Evolutionary conservation across 2,888 invertebrate genomes (phyloP), one percentile per base, ranked within the genome.

Genomic region (Cremastinae sp.): DNA sequence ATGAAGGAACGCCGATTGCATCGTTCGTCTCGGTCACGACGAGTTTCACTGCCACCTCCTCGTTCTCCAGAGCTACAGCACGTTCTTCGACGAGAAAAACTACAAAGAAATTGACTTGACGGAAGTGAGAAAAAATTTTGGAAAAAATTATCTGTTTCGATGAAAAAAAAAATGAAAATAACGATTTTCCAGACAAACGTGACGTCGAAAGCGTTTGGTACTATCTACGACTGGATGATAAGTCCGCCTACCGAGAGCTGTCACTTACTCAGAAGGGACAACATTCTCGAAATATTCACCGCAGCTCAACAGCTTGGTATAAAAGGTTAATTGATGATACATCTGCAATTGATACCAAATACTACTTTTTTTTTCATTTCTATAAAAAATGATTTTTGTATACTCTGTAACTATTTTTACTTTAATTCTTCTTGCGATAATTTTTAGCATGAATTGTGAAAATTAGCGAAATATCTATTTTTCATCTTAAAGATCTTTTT

Each of bases 151-250:
- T 51, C 12, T 22, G 28, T 2, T 9, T 41, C n/a, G 41, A 68
- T 12, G 10, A 22, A 62, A 18, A 7, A 51, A 71, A 58, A 54
- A 56, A 49, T 34, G 41, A 41, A 61, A 43, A 18, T 28, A 41
- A 43, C 1, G 14, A 54, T 79, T 81, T 81, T 84, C 16, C 82
- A 90, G 88, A 87, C 83, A 76, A 87, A 76, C 68, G 90, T 90
- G 36, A 91, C 91, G 68, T 90, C 91, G 5, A 87, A 87, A 78
- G 92, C 95, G 0, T 96, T 96, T 84, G 92, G 92, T 58, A 92
- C 93, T 76, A 93, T 95, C 64, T 96, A 96, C 88, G 94, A 95
- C 81, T 96, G 96, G 96, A 96, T 96, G 96, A 92, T 95, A 80
- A 92, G 91, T 73, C 89, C 90, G 20, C 93, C 92, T 5, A 91